Evolutionary conservation across 2,888 invertebrate species (phyloP), one percentile per base, ranked within the genome.

Genomic region (Nomada flava): DNA sequence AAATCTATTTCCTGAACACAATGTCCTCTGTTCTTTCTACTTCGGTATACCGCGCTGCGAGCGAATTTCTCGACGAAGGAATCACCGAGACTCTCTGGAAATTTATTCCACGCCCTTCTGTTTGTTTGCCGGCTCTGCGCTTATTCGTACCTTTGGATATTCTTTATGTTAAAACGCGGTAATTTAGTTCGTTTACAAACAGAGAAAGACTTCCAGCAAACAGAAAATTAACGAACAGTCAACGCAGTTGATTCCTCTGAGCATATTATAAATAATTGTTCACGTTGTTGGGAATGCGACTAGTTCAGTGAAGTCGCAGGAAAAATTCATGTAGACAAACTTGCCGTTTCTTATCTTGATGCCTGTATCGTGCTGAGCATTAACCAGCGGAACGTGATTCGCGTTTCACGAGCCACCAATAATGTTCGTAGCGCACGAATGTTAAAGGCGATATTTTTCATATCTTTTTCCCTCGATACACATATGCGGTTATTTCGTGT

Each of bases 211-310:
- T 15, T 20, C 63, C 20, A 9, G 10, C 42, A 42, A 57, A 69
- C 63, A 57, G 69, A 69, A 79, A 76, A 76, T 79, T 69, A 76
- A 79, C 76, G 63, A 29, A 57, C 63, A 53, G 26, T 20, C 47
- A 42, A 13, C 11, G 42, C 20, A 44, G 36, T 26, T 20, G 44
- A 65, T 73, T 74, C 73, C 68, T 75, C 67, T 15, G 52, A 62
- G 47, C 18, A 42, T 13, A 52, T 68, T 75, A 62, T 47, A 36
- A 29, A 26, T 53, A 53, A 10, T n/a, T n/a, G 18, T 53, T 53
- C 20, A 20, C 53, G 9, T 20, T 20, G n/a, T 53, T n/a, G 9
- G 20, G 53, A 20, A 53, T n/a, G 18, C 4, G 53, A n/a, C 5
- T 36, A 36, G 36, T 36, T 36, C 9, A 0, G 36, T 7, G 36